phyloP scores from a whole-genome alignment of 2,113 vertebrate species.

The Zapornia atra region DNA sequence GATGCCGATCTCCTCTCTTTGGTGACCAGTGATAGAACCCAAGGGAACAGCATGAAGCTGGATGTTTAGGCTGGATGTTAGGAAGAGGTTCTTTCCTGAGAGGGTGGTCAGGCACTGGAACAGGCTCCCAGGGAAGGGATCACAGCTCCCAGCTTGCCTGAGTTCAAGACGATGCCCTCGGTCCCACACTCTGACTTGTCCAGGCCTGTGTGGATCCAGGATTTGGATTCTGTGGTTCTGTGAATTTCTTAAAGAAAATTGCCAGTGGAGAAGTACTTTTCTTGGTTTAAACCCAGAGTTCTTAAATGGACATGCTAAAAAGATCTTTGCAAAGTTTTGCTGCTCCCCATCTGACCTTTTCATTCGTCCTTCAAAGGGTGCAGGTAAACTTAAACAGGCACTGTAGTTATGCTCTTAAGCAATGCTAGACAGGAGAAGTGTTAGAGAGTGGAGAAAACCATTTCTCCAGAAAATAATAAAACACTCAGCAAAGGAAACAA shows the following conservation, averaged over 20 bases:
- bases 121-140: no score
- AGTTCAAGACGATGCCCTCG: no score
- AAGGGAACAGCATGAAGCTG: no score
- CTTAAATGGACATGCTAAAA: neutral
- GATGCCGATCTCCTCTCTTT: no score
- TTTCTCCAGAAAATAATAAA: neutral
- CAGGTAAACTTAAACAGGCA: neutral
- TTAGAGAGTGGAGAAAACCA: neutral
- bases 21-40: no score
- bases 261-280: neutral
- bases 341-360: neutral
- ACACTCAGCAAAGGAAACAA: neutral
- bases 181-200: no score
- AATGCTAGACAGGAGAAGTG: neutral
- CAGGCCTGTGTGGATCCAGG: no score
- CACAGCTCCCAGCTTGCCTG: no score
- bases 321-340: neutral
- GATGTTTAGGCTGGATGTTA: no score
- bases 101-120: no score
- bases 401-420: neutral
- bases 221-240: no score
- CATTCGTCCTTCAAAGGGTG: neutral
- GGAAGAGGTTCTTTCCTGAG: no score
- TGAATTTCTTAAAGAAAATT: neutral
- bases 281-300: neutral